Evolutionary conservation across 1,140 invertebrate genomes (phyloP).

Genomic region (Monomorium pharaonis): DNA sequence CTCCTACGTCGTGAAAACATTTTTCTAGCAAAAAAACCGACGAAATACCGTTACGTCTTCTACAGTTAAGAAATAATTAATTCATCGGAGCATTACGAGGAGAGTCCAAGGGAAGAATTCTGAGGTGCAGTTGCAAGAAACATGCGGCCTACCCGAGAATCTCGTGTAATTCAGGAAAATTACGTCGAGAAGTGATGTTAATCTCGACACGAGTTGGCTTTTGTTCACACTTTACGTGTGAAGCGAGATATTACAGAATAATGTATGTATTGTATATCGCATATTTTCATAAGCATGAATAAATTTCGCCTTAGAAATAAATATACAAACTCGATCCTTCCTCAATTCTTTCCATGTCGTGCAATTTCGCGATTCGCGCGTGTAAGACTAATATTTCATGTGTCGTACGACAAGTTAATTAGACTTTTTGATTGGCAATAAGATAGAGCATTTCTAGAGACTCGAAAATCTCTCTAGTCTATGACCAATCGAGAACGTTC

Average conservation of each 20-base stretch:
- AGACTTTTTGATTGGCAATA: no score
- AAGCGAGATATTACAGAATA: neutral
- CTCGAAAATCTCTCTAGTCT: no score
- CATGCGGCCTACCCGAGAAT: neutral
- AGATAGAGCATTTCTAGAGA: no score
- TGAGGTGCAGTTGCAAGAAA: neutral
- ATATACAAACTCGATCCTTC: neutral
- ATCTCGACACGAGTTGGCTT: neutral
- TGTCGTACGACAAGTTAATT: no score
- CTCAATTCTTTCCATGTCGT: neutral
- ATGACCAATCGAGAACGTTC: no score
- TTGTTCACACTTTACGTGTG: neutral
- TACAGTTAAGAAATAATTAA: neutral
- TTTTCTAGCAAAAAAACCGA: neutral
- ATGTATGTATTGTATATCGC: neutral
- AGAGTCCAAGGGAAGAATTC: neutral
- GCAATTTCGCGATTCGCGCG: neutral
- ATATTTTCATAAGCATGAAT: no score
- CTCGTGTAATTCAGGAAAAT: neutral
- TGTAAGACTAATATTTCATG: no score
- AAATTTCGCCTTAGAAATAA: neutral
- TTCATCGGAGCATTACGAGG: neutral
- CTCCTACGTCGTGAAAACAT: neutral
- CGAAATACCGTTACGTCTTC: neutral
- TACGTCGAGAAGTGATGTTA: neutral